These are phyloP conservation scores for Aratinga solstitialis DNA, from an alignment of 2,797 vertebrate species.

Conservation along the genomic window DNA sequence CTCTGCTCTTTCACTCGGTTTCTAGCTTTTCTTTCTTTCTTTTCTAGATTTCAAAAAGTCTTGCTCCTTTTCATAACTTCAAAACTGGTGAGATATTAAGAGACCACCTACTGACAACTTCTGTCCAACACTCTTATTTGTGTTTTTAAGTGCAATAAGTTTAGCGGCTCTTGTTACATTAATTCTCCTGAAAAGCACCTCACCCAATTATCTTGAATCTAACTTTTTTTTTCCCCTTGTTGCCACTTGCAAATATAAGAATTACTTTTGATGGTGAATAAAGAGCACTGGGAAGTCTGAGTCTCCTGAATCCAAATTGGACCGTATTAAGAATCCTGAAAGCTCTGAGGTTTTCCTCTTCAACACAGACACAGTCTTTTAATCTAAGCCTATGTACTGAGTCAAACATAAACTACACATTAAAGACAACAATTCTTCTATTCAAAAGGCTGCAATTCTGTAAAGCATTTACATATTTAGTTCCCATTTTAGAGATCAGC, in stretches of 20 bases:
- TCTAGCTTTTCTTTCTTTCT: slow-evolving; percentile 73
- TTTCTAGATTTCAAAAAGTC: slow-evolving; percentile 76
- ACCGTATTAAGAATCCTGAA: slow-evolving; percentile 14
- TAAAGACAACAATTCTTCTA: neutral
- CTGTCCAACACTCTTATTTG: slow-evolving; percentile 50
- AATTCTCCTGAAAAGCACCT: slow-evolving; percentile 48
- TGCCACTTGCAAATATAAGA: slow-evolving; percentile 61
- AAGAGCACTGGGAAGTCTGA: neutral
- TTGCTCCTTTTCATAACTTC: slow-evolving; percentile 71
- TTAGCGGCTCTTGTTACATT: slow-evolving; percentile 53
- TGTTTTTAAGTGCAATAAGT: slow-evolving; percentile 67
- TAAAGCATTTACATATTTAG: slow-evolving; percentile 19
- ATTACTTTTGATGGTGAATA: slow-evolving; percentile 48
- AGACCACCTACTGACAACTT: slow-evolving; percentile 64
- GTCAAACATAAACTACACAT: neutral
- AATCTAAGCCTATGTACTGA: neutral
- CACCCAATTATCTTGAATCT: slow-evolving; percentile 44
- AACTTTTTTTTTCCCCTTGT: slow-evolving; percentile 6
- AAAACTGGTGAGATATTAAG: slow-evolving; percentile 70
- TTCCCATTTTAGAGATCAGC: slow-evolving; percentile 20
- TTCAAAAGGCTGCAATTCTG: neutral
- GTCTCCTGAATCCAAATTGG: neutral
- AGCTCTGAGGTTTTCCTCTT: neutral
- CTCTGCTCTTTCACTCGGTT: slow-evolving; percentile 72
- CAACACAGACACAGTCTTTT: neutral